phyloP scores from a whole-genome alignment of 1,140 invertebrate genomes.

The Globodera rostochiensis region DNA sequence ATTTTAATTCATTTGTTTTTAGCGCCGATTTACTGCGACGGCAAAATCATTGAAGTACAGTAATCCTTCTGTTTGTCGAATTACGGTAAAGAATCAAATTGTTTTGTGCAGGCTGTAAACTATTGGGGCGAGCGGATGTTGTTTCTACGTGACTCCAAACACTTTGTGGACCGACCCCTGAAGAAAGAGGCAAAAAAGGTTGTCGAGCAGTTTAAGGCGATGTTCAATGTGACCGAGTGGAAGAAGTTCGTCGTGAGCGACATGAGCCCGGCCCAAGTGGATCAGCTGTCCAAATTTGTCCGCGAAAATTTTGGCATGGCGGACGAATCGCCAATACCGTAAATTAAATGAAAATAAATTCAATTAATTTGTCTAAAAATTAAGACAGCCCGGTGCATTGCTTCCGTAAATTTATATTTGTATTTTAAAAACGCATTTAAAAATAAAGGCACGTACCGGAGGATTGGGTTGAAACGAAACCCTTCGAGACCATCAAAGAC shows the following conservation, averaged over 20 bases:
- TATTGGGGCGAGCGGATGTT: slow-evolving; percentile 1
- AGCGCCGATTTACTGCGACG: background rate
- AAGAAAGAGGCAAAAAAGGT: slow-evolving; percentile 65
- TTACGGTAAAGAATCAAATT: background rate
- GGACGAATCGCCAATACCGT: slow-evolving; percentile 51
- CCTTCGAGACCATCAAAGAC: background rate
- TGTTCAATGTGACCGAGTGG: slow-evolving; percentile 14
- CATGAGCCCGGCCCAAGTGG: slow-evolving; percentile 23
- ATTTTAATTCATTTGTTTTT: no score
- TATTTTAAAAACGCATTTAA: background rate
- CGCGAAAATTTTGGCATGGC: slow-evolving; percentile 55
- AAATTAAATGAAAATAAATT: no score
- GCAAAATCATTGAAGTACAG: background rate
- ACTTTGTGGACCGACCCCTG: slow-evolving; percentile 78
- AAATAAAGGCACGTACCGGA: background rate
- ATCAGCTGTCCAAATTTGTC: slow-evolving; percentile 45
- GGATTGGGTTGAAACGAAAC: slow-evolving; percentile 9
- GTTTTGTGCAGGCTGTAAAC: slow-evolving; percentile 2
- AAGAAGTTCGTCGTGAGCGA: slow-evolving; percentile 16
- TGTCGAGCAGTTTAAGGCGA: background rate
- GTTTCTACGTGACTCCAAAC: slow-evolving; percentile 75
- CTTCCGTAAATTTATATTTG: background rate
- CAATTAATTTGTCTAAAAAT: no score
- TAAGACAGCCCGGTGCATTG: no score
- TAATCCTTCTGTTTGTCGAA: background rate